Evolutionary conservation across 2,797 vertebrate species (phyloP).

Genomic region (Gorsachius magnificus): DNA sequence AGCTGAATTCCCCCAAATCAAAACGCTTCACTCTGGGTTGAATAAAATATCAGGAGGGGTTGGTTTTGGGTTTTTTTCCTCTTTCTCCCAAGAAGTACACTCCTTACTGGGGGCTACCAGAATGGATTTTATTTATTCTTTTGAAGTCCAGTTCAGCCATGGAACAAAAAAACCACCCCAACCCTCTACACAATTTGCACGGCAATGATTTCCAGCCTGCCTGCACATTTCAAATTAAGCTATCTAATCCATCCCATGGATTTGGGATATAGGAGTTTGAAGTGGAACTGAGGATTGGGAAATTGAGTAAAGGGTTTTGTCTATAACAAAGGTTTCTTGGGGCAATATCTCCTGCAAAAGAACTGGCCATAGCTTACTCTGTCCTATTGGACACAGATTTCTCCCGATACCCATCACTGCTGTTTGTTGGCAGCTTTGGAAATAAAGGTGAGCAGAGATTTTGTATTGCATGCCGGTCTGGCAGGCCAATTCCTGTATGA

Average conservation of each 20-base stretch:
- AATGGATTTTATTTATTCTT: background rate
- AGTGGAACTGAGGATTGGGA: background rate
- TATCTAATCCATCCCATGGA: background rate
- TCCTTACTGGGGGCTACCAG: background rate
- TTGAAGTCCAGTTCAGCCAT: background rate
- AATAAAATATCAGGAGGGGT: background rate
- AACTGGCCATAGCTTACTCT: background rate
- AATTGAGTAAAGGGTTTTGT: background rate
- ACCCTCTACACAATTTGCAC: background rate
- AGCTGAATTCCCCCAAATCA: background rate
- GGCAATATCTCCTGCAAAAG: background rate
- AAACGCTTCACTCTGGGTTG: background rate
- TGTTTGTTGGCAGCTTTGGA: background rate
- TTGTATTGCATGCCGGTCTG: background rate
- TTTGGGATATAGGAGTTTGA: background rate
- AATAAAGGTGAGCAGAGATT: background rate
- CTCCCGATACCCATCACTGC: background rate
- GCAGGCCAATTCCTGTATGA: background rate
- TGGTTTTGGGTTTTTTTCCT: no score
- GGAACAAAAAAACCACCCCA: background rate
- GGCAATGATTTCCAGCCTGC: constrained; percentile 4
- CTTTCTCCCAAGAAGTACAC: background rate
- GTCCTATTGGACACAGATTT: background rate
- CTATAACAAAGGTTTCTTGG: background rate
- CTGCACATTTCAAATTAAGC: background rate